Evolutionary conservation across 2,113 vertebrate species (phyloP).

Genomic region (Calidris pugnax): DNA sequence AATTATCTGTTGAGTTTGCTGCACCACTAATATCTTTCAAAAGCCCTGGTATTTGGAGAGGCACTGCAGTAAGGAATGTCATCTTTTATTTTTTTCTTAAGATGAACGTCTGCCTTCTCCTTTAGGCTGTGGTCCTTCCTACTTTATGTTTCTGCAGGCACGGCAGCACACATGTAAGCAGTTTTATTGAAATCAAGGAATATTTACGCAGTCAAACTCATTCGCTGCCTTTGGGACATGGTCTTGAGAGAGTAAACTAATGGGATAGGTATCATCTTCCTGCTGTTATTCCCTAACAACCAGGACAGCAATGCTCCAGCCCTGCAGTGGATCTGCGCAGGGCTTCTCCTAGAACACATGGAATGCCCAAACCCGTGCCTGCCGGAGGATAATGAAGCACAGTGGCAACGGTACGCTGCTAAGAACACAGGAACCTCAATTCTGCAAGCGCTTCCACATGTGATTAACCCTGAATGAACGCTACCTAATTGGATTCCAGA

Average conservation of each 20-base stretch:
- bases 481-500: constrained; percentile 17
- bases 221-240: background rate
- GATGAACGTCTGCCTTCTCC: background rate
- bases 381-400: background rate
- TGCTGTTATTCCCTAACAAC: background rate
- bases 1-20: constrained; percentile 43
- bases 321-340: background rate
- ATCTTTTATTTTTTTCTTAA: background rate
- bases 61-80: constrained; percentile 30
- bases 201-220: background rate
- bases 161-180: constrained; percentile 19
- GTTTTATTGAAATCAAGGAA: constrained; percentile 28
- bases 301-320: background rate
- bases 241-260: background rate
- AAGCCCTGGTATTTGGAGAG: constrained; percentile 40
- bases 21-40: constrained; percentile 5
- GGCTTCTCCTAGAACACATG: background rate
- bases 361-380: background rate
- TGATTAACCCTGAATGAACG: background rate
- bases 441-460: constrained; percentile 7
- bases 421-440: background rate
- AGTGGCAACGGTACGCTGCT: background rate
- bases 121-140: constrained; percentile 31
- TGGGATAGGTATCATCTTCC: background rate
- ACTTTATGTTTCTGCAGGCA: background rate